Percentiles rank a stretch among this genome's conserved stretches.
Evolutionary conservation across 1,140 invertebrate species (phyloP).

Genomic region (Drosophila nebulosa): DNA sequence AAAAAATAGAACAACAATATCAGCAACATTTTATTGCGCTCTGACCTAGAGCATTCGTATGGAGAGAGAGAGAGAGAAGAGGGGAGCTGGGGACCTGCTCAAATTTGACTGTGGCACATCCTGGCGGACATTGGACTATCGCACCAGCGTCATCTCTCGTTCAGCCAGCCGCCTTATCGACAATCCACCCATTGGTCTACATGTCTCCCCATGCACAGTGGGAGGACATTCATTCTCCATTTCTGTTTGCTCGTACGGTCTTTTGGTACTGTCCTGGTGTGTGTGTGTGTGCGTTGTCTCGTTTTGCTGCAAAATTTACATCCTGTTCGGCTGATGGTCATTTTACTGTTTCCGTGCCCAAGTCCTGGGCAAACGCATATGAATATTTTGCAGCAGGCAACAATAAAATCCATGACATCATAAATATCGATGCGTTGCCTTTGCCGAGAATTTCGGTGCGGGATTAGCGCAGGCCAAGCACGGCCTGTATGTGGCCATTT

Average conservation of each 20-base stretch:
- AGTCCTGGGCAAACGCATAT: constrained; percentile 54
- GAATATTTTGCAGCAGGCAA: constrained; percentile 78
- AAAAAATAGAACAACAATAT: constrained; percentile 72
- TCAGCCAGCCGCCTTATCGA: constrained; percentile 61
- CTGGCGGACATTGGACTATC: constrained; percentile 65
- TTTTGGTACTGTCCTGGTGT: constrained; percentile 48
- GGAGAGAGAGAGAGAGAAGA: constrained; percentile 10
- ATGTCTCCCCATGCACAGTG: constrained; percentile 1
- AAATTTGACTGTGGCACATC: constrained; percentile 64
- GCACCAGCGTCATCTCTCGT: constrained; percentile 41
- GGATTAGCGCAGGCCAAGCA: constrained; percentile 53
- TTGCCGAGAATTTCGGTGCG: constrained; percentile 72
- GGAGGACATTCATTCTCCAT: background rate
- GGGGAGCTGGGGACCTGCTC: constrained; percentile 51
- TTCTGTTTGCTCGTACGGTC: background rate
- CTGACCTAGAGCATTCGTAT: constrained; percentile 65
- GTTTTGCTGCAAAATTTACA: constrained; percentile 78
- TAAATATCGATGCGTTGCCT: constrained; percentile 73
- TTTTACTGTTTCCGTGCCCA: constrained; percentile 75
- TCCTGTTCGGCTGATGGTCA: constrained; percentile 78
- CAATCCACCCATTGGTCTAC: constrained; percentile 41
- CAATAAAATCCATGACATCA: constrained; percentile 80
- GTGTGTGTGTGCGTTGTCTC: constrained; percentile 69
- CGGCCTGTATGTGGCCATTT: constrained; percentile 32
- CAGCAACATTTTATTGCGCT: constrained; percentile 79